These are phyloP conservation scores for Leptoclinus maculatus DNA, from an alignment of 2,797 vertebrate genomes.

Conservation along the genomic window DNA sequence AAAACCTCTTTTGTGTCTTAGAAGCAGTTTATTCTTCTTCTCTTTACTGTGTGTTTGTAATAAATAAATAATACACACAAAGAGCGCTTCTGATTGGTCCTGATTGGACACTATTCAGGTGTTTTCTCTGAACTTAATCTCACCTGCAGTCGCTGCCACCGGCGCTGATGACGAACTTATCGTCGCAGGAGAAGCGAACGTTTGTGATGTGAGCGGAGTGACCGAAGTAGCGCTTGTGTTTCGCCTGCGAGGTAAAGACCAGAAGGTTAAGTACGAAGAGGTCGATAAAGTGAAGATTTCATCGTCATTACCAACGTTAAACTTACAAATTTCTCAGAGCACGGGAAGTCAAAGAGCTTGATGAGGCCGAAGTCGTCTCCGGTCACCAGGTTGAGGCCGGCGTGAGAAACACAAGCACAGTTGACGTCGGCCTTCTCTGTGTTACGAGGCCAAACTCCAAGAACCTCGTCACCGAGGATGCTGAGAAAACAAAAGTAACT, in stretches of 20 bases:
- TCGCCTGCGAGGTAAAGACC: conserved; percentile 81
- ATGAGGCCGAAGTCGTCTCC: conserved; percentile 97
- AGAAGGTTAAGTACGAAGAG: not conserved
- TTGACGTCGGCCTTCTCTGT: conserved; percentile 95
- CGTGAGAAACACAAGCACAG: conserved; percentile 93
- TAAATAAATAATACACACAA: too few species aligned
- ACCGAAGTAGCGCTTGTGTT: conserved; percentile 96
- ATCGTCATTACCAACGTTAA: not conserved
- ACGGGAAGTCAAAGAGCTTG: conserved; percentile 97
- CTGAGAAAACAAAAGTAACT: conserved; percentile 66
- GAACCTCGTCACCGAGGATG: conserved; percentile 93
- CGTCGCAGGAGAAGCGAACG: conserved; percentile 93
- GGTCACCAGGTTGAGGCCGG: conserved; percentile 91
- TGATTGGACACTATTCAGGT: not conserved
- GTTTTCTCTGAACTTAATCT: not conserved
- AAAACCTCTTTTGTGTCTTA: too few species aligned
- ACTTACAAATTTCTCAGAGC: conserved; percentile 95
- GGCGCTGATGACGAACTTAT: conserved; percentile 93
- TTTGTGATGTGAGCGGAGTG: conserved; percentile 96
- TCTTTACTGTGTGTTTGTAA: too few species aligned
- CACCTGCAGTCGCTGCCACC: conserved; percentile 98
- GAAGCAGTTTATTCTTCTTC: too few species aligned
- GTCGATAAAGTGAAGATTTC: not conserved
- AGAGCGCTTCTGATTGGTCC: too few species aligned
- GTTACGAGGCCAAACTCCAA: conserved; percentile 95